Evolutionary conservation across 2,797 vertebrate species (phyloP).

Genomic region (Cyprinella venusta): DNA sequence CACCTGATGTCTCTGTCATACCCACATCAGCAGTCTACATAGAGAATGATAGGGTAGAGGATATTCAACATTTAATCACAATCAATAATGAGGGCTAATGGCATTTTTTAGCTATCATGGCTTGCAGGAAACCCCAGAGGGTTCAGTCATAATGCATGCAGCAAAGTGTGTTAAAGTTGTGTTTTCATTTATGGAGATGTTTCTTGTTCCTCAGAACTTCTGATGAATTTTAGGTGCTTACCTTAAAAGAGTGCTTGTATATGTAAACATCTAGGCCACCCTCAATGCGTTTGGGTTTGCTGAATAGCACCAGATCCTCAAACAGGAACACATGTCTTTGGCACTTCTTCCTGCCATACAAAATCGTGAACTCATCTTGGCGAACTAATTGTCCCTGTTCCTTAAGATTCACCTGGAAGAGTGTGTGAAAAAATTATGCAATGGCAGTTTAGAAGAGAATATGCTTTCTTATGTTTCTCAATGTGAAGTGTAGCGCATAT

Average conservation of each 20-base stretch:
- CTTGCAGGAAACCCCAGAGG: too few relatives aligned
- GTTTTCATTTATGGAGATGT: neutral
- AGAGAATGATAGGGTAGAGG: conserved; percentile 8
- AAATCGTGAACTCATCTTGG: conserved; percentile 91
- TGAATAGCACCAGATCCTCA: conserved; percentile 94
- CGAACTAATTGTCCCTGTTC: conserved; percentile 95
- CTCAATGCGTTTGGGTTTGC: conserved; percentile 90
- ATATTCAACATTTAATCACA: neutral
- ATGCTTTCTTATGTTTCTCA: neutral
- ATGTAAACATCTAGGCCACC: conserved; percentile 87
- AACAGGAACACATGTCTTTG: conserved; percentile 94
- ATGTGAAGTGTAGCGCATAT: neutral
- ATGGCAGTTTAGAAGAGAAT: neutral
- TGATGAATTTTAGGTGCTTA: conserved; percentile 59
- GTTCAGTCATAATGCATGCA: neutral
- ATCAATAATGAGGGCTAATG: neutral
- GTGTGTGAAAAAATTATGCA: neutral
- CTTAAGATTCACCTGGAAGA: conserved; percentile 93
- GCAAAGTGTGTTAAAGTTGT: neutral
- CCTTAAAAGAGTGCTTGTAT: conserved; percentile 97
- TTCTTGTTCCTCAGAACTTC: neutral
- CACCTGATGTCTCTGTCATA: conserved; percentile 89
- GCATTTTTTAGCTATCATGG: neutral
- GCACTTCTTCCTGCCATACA: conserved; percentile 86
- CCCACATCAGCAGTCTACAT: conserved; percentile 92